phyloP scores from a whole-genome alignment of 2,888 invertebrate species.

The Agrochola litura region DNA sequence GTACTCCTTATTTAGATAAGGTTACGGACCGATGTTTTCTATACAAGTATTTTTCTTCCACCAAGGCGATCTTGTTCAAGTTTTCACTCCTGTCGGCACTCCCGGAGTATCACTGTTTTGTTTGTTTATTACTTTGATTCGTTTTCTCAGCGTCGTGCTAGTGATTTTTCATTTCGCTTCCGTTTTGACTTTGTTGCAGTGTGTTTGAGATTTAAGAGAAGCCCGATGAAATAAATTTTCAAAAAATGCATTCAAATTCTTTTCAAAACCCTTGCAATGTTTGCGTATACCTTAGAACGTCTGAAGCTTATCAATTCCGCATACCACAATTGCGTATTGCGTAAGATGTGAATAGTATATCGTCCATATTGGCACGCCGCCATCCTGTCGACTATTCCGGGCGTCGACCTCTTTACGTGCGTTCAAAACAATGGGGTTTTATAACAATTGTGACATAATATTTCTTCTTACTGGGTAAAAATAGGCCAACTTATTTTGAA shows the following conservation, averaged over 20 bases:
- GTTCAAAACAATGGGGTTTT: constrained; percentile 80
- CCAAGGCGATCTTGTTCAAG: too few species aligned
- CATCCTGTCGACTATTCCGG: constrained; percentile 80
- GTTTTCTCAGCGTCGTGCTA: neutral
- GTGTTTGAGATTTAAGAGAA: neutral
- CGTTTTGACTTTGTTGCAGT: neutral
- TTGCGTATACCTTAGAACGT: constrained; percentile 20
- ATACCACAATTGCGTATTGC: constrained; percentile 70
- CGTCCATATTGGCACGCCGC: constrained; percentile 81
- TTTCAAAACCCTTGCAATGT: neutral
- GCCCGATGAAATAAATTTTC: neutral
- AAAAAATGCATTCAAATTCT: neutral
- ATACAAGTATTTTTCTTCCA: too few species aligned
- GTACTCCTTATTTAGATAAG: too few species aligned
- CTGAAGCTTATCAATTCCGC: constrained; percentile 64
- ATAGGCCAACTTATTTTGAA: constrained; percentile 36
- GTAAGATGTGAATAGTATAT: constrained; percentile 77
- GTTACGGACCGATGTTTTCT: too few species aligned
- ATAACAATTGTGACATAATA: constrained; percentile 69
- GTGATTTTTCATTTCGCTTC: neutral
- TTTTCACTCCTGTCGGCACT: too few species aligned
- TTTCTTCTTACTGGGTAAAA: constrained; percentile 32
- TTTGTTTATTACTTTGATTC: neutral
- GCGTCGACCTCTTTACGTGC: constrained; percentile 79
- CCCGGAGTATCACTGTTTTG: too few species aligned